Percentiles rank a stretch among this genome's conserved stretches.
Evolutionary conservation across 2,113 vertebrate genomes (phyloP).

Genomic region (Microcebus jonahi): DNA sequence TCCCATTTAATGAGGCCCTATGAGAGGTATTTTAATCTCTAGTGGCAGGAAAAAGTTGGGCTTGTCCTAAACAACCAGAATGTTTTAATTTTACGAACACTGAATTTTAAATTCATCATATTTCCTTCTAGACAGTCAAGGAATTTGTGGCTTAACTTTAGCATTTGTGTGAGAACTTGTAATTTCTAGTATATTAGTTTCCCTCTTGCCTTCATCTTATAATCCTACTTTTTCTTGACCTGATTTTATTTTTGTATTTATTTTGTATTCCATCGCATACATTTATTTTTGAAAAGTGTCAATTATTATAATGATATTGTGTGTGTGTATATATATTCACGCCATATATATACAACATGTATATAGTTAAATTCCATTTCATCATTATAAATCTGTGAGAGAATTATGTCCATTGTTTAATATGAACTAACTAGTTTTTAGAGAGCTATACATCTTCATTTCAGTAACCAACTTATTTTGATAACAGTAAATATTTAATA

Average conservation of each 20-base stretch:
- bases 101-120: background rate
- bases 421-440: background rate
- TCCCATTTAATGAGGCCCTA: background rate
- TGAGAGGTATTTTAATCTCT: background rate
- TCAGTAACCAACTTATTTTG: background rate
- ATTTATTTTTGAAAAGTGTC: background rate
- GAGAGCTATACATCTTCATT: background rate
- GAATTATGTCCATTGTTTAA: background rate
- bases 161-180: background rate
- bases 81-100: background rate
- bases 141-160: background rate
- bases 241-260: slow-evolving; percentile 24
- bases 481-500: background rate
- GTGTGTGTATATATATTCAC: background rate
- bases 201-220: background rate
- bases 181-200: background rate
- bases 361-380: background rate
- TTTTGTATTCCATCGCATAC: background rate
- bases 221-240: background rate
- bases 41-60: background rate
- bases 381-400: background rate
- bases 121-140: background rate
- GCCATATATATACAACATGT: too few species aligned
- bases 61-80: background rate
- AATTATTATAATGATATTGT: background rate